Base-by-base conservation (phyloP, 1,140 invertebrate genomes). In the Hyphantria cunea region DNA sequence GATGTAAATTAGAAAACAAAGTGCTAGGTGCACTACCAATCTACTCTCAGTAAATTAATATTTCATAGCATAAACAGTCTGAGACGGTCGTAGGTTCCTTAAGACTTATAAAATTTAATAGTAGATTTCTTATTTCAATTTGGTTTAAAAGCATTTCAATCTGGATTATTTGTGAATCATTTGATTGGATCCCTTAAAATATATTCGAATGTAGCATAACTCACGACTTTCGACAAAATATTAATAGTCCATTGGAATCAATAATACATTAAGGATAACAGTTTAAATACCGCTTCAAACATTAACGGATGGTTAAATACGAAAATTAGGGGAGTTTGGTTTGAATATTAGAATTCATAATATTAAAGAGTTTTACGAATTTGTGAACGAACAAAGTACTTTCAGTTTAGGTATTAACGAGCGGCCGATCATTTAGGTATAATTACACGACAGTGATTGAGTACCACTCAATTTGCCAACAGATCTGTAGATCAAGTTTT, bases 351-450 rank as follows among this genome's bases (percentile, higher is more conserved):
- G 45, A 45, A 49, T 49, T 9, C 15, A 42, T 44, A 31, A 58
- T 44, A 58, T 39, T 58, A 60, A 60, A 51, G 48, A 51, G 48
- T 50, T 60, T 60, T 60, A 25, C 55, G 49, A 58, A 48, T 49
- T 39, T 25, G 45, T 31, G 55, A 51, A 44, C 48, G 56, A 50
- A 51, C 47, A 60, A 51, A 60, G 56, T 37, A 4, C 17, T 60
- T 60, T 60, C 39, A 51, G n/a, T 44, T 17, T 37, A 6, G 14
- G 31, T 33, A 33, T 60, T 44, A 50, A 17, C 37, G 48, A 51
- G 31, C 48, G 31, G 25, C 48, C 41, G 48, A 49, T 49, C 48
- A 49, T 49, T 44, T 59, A 37, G 12, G 34, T 37, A 59, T 59
- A 59, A 59, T 58, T 58, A 58, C 39, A 17, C 34, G 55, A 58